These are phyloP conservation scores for Atherix ibis DNA, from an alignment of 2,888 invertebrate genomes.

Conservation along the genomic window DNA sequence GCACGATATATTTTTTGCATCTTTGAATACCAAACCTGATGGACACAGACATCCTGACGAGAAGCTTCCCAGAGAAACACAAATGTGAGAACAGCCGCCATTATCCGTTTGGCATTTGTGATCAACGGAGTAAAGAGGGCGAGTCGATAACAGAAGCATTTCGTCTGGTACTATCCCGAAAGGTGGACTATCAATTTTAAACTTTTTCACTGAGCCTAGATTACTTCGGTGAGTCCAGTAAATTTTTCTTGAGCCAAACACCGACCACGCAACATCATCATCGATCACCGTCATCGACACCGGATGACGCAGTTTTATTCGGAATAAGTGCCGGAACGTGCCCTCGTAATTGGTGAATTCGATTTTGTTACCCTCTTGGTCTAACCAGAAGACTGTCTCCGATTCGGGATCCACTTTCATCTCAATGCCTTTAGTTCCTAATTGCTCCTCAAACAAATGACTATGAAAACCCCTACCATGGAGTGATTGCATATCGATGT, in stretches of 20 bases:
- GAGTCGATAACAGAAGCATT: conserved; percentile 4
- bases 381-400: conserved; percentile 48
- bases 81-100: conserved; percentile 58
- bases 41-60: conserved; percentile 46
- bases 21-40: conserved; percentile 39
- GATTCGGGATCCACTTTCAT: conserved; percentile 38
- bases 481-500: conserved; percentile 52
- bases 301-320: conserved; percentile 35
- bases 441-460: conserved; percentile 26
- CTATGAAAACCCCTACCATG: conserved; percentile 40
- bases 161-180: conserved; percentile 16
- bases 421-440: conserved; percentile 26
- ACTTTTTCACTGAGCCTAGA: conserved; percentile 22
- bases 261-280: conserved; percentile 56
- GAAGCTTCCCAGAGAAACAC: conserved; percentile 37
- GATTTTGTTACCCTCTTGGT: conserved; percentile 47
- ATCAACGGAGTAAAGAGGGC: conserved; percentile 11
- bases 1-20: conserved; percentile 39
- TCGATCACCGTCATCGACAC: conserved; percentile 43
- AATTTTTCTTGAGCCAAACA: conserved; percentile 37
- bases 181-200: conserved; percentile 21
- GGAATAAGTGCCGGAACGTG: conserved; percentile 33
- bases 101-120: conserved; percentile 45
- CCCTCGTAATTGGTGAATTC: conserved; percentile 47
- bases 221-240: conserved; percentile 43